phyloP scores from a whole-genome alignment of 2,113 vertebrate species.

The Jacana jacana region DNA sequence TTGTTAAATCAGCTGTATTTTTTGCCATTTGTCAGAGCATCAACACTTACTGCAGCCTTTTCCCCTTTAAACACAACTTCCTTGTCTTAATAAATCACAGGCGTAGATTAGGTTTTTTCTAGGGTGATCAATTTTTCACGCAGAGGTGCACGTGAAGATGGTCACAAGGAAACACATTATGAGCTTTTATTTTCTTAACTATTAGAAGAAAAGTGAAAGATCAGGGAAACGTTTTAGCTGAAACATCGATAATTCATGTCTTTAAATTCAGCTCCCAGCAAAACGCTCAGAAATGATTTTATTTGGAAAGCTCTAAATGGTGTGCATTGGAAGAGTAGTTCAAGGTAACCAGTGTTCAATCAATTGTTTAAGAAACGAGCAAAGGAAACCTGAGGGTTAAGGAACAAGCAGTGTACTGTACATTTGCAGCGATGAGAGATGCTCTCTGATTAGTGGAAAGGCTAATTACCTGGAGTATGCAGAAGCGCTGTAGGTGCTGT shows the following conservation, averaged over 20 bases:
- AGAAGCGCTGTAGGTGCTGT: background rate
- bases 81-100: slow-evolving; percentile 47
- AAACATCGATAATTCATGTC: slow-evolving; percentile 30
- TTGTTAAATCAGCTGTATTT: slow-evolving; percentile 89
- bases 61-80: background rate
- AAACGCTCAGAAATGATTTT: slow-evolving; percentile 39
- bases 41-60: slow-evolving; percentile 46
- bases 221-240: background rate
- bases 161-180: background rate
- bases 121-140: slow-evolving; percentile 16
- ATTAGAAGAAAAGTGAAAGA: background rate
- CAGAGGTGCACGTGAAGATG: background rate
- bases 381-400: slow-evolving; percentile 18
- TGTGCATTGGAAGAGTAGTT: slow-evolving; percentile 6
- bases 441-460: slow-evolving; percentile 8
- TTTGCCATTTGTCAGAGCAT: slow-evolving; percentile 51
- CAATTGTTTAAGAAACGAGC: background rate
- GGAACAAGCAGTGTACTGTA: background rate
- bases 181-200: slow-evolving; percentile 5
- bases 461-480: slow-evolving; percentile 20
- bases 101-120: slow-evolving; percentile 33
- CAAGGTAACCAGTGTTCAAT: background rate
- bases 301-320: slow-evolving; percentile 16
- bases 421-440: background rate
- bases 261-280: slow-evolving; percentile 53